Evolutionary conservation across 37 sponge, comb jelly and placozoan species (phyloP).

Genomic region (Axinella damicornis): DNA sequence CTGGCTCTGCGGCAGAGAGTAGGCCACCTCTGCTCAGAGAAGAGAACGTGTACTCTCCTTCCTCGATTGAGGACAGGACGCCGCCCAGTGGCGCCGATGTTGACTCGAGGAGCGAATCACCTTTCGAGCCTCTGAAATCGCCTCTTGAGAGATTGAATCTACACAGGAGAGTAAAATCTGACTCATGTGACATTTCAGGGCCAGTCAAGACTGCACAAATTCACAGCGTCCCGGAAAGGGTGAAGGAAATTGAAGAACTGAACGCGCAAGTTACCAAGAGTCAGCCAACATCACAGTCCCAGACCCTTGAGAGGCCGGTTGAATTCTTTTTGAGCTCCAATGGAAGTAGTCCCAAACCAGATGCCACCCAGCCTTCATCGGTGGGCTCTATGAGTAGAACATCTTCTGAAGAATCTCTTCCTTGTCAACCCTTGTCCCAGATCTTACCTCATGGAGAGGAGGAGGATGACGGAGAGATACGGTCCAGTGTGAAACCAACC

Average conservation of each 20-base stretch:
- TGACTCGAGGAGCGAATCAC: too few species aligned
- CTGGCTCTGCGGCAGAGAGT: too few species aligned
- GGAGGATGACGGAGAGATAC: constrained; percentile 6
- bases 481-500: not conserved
- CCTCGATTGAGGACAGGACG: too few species aligned
- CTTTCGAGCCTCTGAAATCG: too few species aligned
- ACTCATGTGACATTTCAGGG: not conserved
- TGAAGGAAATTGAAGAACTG: constrained; percentile 79
- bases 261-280: not conserved
- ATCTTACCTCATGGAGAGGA: not conserved
- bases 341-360: not conserved
- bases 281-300: not conserved
- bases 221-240: constrained; percentile 69
- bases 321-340: not conserved
- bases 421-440: not conserved
- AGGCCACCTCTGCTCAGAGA: too few species aligned
- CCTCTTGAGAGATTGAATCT: not conserved
- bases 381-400: constrained; percentile 3
- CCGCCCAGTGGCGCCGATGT: too few species aligned
- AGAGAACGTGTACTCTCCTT: too few species aligned
- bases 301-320: not conserved
- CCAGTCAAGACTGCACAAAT: constrained; percentile 58
- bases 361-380: not conserved
- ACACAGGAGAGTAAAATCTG: constrained; percentile 7
- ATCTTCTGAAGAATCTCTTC: constrained; percentile 25